A percentile compares a stretch with the other conserved stretches of the same genome.
Evolutionary conservation across 2,888 invertebrate genomes (phyloP).

Genomic region (Plutella xylostella): DNA sequence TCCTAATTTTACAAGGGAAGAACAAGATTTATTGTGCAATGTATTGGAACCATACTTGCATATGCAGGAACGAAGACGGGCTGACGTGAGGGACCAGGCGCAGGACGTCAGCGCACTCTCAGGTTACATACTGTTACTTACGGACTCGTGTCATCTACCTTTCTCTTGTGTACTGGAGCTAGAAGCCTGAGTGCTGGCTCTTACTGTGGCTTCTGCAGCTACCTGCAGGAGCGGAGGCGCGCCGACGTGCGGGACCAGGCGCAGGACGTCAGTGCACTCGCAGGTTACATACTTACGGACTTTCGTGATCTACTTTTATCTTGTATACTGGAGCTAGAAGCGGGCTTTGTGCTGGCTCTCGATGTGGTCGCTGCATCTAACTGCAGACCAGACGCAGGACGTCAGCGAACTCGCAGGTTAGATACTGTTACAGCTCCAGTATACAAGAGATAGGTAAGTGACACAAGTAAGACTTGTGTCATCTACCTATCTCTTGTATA

Average conservation of each 20-base stretch:
- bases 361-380: slow-evolving; percentile 79
- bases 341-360: slow-evolving; percentile 80
- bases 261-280: slow-evolving; percentile 83
- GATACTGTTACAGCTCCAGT: no score
- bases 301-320: no score
- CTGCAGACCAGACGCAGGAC: slow-evolving; percentile 95
- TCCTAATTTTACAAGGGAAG: no score
- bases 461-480: no score
- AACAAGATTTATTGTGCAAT: no score
- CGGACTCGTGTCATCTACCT: no score
- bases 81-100: slow-evolving; percentile 94
- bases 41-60: no score
- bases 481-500: no score
- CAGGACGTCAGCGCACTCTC: slow-evolving; percentile 85
- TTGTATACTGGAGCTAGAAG: no score
- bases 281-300: slow-evolving; percentile 52
- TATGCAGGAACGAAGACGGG: slow-evolving; percentile 86
- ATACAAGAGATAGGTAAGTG: no score
- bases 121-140: no score
- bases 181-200: slow-evolving; percentile 81
- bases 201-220: slow-evolving; percentile 80
- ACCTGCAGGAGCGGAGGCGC: slow-evolving; percentile 84
- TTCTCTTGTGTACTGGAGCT: no score
- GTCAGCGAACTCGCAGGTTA: slow-evolving; percentile 79
- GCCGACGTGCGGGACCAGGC: slow-evolving; percentile 96